Base-by-base conservation (phyloP, 2,888 invertebrate species). In the Dinocampus coccinellae region DNA sequence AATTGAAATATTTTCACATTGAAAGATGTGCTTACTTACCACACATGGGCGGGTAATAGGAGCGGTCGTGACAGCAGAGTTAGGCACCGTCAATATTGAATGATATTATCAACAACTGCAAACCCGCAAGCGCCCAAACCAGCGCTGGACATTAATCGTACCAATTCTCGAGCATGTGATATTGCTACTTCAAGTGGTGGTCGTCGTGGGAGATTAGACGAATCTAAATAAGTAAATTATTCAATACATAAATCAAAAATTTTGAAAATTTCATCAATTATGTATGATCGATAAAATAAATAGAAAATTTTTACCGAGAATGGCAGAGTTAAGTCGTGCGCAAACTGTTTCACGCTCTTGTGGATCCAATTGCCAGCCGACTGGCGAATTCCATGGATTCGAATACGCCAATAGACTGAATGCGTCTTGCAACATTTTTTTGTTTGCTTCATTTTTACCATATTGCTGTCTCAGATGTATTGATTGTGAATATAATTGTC, bases 351-450 rank as follows among this genome's bases (percentile, higher is more conserved):
- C 98, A 82, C 99, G 92, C 85, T 97, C 95, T 80, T 94, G 92
- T n/a, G 98, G 95, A 88, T 97, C 94, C 82, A 99, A 90, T 89
- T 98, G 97, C 94, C 96, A 97, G 74, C 97, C 97, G 75, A 98
- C 94, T 20, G 98, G 98, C 89, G 97, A 97, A 85, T 93, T 94
- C 97, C 97, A 98, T 34, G 98, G 99, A 90, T 99, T 98, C 81
- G 97, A 95, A 89, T 99, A 99, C 62, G 98, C 98, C 85, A 99
- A 90, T 86, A 99, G 91, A 90, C 98, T 98, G 91, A 98, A 99
- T 85, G 98, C 98, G 89, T 98, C 96, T 95, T 97, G 90, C 73
- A 98, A 90, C 94, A 97, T 96, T 89, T 96, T 94, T 88, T 96
- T 95, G 89, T 96, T 95, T 75, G 90, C 90, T 83, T 93, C 93